Evolutionary conservation across 2,888 invertebrate species (phyloP).

Genomic region (Molorchus minor): DNA sequence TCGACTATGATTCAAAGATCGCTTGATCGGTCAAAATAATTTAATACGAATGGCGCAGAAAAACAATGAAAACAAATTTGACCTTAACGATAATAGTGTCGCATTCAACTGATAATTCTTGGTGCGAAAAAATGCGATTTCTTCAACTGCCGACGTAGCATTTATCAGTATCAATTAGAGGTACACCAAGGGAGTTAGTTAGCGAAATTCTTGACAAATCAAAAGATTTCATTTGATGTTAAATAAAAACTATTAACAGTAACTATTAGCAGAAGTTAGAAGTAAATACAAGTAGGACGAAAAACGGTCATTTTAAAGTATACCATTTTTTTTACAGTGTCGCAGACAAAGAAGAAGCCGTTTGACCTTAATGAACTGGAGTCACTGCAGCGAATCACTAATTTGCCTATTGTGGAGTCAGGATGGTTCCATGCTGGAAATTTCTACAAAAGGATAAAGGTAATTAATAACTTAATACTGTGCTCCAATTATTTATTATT

Average conservation of each 20-base stretch:
- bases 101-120: constrained; percentile 3
- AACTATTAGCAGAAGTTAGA: no score
- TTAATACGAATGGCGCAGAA: background rate
- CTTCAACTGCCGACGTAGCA: no score
- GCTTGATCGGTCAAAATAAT: constrained; percentile 6
- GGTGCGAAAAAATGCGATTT: background rate
- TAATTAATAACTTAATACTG: no score
- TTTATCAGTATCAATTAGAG: no score
- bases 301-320: no score
- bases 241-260: no score
- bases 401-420: constrained; percentile 84
- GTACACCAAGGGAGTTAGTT: no score
- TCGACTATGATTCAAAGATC: background rate
- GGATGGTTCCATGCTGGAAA: constrained; percentile 78
- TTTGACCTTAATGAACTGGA: constrained; percentile 66
- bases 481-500: no score
- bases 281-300: no score
- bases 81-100: constrained; percentile 4
- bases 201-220: no score
- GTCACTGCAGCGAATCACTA: constrained; percentile 78
- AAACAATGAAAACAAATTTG: constrained; percentile 11
- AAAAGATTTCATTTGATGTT: no score
- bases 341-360: constrained; percentile 39
- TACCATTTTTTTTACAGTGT: constrained; percentile 49
- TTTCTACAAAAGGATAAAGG: constrained; percentile 81